A percentile compares a stretch with the other conserved stretches of the same genome.
Conservation (phyloP, 2,888 invertebrate species). For the Leptarthrus brevirostris region DNA sequence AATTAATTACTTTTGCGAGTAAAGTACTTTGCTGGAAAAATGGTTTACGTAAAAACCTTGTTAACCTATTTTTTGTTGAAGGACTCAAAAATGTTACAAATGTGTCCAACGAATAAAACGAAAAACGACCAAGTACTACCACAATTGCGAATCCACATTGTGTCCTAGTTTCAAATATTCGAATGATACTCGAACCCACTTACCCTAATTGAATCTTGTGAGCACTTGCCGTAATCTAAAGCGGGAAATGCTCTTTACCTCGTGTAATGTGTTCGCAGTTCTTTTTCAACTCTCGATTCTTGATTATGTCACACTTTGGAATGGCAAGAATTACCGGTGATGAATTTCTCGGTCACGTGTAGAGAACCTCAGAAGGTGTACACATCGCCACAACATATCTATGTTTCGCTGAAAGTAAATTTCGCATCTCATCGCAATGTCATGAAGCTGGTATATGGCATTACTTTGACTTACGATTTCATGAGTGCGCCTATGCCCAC, state of each 20-base stretch:
- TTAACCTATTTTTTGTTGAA: not conserved
- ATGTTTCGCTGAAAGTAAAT: constrained; percentile 12
- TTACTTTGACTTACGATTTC: not conserved
- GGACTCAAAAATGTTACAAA: not conserved
- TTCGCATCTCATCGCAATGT: not conserved
- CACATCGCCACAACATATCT: not conserved
- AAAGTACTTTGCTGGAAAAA: too few relatives aligned
- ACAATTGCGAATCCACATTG: not conserved
- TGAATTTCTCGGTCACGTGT: constrained; percentile 17
- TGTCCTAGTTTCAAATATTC: constrained; percentile 6
- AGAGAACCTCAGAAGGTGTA: not conserved
- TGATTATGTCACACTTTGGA: constrained; percentile 46
- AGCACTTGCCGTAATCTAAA: constrained; percentile 1
- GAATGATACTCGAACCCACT: not conserved
- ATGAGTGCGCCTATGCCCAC: constrained; percentile 8
- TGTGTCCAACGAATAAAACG: not conserved
- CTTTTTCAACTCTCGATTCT: not conserved
- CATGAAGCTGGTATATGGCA: not conserved
- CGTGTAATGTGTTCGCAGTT: not conserved
- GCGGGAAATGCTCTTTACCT: not conserved
- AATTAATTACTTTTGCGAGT: too few relatives aligned
- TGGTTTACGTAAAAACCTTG: not conserved
- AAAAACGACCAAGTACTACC: not conserved
- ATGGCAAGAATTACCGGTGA: constrained; percentile 44
- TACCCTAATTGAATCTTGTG: not conserved